phyloP scores from a whole-genome alignment of 2,797 vertebrate species.

The Chrysolophus pictus region DNA sequence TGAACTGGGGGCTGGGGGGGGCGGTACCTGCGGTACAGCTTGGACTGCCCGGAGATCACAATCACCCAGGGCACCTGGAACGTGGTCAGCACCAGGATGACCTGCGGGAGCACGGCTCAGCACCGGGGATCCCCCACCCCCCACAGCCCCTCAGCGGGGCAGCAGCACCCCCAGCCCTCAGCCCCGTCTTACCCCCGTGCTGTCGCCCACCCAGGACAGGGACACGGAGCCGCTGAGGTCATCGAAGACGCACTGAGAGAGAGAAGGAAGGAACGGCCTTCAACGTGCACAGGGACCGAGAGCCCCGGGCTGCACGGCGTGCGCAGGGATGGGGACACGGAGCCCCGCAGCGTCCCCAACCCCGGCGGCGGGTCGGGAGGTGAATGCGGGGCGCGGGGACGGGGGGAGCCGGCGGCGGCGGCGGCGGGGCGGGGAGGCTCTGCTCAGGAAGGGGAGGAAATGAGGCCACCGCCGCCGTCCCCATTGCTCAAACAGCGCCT shows the following conservation, averaged over 20 bases:
- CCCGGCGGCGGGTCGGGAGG: background rate
- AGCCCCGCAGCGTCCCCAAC: background rate
- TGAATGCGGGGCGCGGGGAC: background rate
- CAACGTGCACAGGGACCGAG: rapidly evolving
- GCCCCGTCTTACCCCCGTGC: slow-evolving; percentile 86
- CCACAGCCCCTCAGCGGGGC: background rate
- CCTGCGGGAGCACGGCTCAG: slow-evolving; percentile 71
- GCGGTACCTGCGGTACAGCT: slow-evolving; percentile 91
- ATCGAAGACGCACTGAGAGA: slow-evolving; percentile 83
- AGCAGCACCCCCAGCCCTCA: background rate
- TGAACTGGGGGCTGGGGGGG: background rate
- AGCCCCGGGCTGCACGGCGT: background rate
- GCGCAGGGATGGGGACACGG: background rate
- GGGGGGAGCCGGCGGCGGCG: background rate
- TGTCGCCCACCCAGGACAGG: slow-evolving; percentile 94
- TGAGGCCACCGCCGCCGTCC: background rate
- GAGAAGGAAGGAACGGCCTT: background rate
- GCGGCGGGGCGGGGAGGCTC: background rate
- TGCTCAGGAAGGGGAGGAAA: background rate
- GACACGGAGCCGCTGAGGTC: slow-evolving; percentile 91
- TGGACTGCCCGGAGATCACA: slow-evolving; percentile 89
- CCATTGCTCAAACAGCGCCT: background rate
- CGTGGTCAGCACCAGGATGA: slow-evolving; percentile 92
- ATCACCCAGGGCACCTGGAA: slow-evolving; percentile 92
- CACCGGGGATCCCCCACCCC: background rate